Evolutionary conservation across 2,797 vertebrate species (phyloP).

Genomic region (Gymnothorax reevesii): DNA sequence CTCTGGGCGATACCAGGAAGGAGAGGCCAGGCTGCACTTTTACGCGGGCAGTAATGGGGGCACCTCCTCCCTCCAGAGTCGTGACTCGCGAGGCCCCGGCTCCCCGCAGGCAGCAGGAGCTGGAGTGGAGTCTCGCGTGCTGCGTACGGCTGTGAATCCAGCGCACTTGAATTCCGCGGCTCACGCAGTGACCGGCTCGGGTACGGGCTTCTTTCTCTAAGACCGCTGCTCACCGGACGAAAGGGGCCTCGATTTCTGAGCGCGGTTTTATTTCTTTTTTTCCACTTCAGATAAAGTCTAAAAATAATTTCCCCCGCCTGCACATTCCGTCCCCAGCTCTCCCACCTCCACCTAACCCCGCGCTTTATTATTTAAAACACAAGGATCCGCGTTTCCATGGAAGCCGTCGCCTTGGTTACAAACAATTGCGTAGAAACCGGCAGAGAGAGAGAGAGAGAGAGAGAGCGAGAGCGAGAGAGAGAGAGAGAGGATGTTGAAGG

Average conservation of each 20-base stretch:
- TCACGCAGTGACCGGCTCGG: background rate
- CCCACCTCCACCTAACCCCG: background rate
- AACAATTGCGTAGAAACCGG: constrained; percentile 67
- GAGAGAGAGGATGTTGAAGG: constrained; percentile 40
- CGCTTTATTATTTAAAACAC: constrained; percentile 60
- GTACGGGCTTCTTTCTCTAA: background rate
- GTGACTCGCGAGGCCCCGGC: background rate
- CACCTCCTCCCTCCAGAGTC: background rate
- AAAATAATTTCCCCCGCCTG: constrained; percentile 26
- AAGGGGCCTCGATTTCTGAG: background rate
- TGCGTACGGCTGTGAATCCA: background rate
- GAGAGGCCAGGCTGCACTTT: background rate
- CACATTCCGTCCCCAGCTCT: background rate
- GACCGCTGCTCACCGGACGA: background rate
- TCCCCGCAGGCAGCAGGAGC: background rate
- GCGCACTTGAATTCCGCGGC: background rate
- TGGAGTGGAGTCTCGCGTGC: no score
- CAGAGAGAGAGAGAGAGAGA: no score
- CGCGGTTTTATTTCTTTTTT: constrained; percentile 10
- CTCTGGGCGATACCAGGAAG: background rate
- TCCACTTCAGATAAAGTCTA: constrained; percentile 18
- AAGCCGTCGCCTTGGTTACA: constrained; percentile 69
- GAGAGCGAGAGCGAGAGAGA: no score
- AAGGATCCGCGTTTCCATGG: constrained; percentile 68
- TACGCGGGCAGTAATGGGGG: background rate